Evolutionary conservation across 2,113 vertebrate species (phyloP), one percentile per base, ranked within the genome.

Genomic region (Brachirus orientalis): DNA sequence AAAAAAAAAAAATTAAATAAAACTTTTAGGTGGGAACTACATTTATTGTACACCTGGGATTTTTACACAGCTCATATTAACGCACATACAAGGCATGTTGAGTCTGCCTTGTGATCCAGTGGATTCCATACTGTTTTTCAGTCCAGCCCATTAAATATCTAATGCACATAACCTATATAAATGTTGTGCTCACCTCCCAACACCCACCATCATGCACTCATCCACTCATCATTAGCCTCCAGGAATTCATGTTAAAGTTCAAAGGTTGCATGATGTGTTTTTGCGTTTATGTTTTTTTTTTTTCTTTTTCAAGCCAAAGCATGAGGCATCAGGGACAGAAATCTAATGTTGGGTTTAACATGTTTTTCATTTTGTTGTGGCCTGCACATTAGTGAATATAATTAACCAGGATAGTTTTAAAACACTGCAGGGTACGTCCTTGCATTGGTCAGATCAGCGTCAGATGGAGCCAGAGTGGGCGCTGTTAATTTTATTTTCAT

Each of bases 401-500:
- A 93, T 89, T 92, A 89, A 70, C 52, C 43, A 48, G 61, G 22
- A 79, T 86, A 57, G 75, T 77, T 87, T 72, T 53, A 75, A 85
- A 89, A 77, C 78, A 90, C 89, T 92, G 77, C 86, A 85, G 90
- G 88, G 84, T 85, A 88, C 20, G 83, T 86, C 76, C 82, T 83
- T 79, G 77, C 79, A 69, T 8, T 71, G 75, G 80, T 86, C 79
- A 71, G 61, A 79, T 80, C 80, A 78, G 86, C 76, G 77, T 86
- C 70, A 75, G 77, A 45, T 69, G 65, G 78, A 89, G 65, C 72
- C 67, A 56, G 44, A 79, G 63, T 83, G 70, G 62, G 69, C 51
- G 46, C 77, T 82, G 74, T 88, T 91, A 85, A 91, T 91, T 91
- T 89, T 88, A 82, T 89, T 91, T 89, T 90, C 81, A 87, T 92